A percentile compares a stretch with the other conserved stretches of the same genome.
Evolutionary conservation across 2,797 vertebrate genomes (phyloP).

Genomic region (Microchirus variegatus): DNA sequence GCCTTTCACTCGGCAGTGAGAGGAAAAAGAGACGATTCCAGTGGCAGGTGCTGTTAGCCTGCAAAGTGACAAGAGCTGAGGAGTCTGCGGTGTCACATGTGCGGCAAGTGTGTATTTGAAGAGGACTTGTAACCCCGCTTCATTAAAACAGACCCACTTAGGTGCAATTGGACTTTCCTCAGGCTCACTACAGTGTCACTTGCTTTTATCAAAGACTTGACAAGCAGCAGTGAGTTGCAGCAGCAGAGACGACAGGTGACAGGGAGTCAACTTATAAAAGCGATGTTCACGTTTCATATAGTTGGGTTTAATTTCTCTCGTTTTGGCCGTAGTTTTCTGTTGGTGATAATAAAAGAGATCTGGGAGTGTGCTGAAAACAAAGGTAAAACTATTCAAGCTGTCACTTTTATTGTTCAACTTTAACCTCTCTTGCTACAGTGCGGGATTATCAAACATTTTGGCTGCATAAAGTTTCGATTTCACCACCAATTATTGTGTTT

Average conservation of each 20-base stretch:
- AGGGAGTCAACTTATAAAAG: constrained; percentile 21
- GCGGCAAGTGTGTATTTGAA: constrained; percentile 48
- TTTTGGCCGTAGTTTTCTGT: constrained; percentile 10
- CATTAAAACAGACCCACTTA: constrained; percentile 84
- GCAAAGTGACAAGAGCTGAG: constrained; percentile 74
- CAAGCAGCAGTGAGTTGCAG: constrained; percentile 32
- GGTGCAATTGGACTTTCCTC: constrained; percentile 53
- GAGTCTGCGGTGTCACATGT: constrained; percentile 75
- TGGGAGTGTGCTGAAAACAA: not conserved
- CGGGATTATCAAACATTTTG: not conserved
- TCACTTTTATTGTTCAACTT: not conserved
- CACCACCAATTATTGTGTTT: too few relatives aligned
- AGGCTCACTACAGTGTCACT: constrained; percentile 26
- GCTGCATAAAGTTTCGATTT: not conserved
- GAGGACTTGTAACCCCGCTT: constrained; percentile 80
- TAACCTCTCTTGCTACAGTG: not conserved
- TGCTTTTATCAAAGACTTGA: constrained; percentile 35
- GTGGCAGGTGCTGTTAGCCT: constrained; percentile 85
- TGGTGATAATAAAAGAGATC: not conserved
- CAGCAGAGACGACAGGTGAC: constrained; percentile 15
- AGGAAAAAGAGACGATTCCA: constrained; percentile 63
- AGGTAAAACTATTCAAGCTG: too few relatives aligned
- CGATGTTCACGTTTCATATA: constrained; percentile 17
- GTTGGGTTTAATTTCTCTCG: constrained; percentile 6
- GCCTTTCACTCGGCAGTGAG: constrained; percentile 64